phyloP scores from a whole-genome alignment of 2,797 vertebrate genomes.

The Pseudomugil gertrudae region DNA sequence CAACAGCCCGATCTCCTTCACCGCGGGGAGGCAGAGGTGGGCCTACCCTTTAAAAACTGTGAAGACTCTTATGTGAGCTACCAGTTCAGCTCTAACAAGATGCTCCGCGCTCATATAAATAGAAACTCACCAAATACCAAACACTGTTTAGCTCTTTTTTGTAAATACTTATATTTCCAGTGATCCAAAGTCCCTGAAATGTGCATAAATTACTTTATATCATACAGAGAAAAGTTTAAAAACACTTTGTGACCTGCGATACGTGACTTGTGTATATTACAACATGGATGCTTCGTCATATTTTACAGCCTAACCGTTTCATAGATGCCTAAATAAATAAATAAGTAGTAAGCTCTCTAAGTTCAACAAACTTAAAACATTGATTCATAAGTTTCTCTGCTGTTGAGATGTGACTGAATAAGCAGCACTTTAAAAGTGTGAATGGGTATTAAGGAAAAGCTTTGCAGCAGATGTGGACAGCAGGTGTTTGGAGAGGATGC shows the following conservation, averaged over 20 bases:
- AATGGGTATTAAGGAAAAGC: constrained; percentile 21
- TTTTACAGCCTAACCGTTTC: background rate
- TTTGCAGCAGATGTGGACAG: constrained; percentile 43
- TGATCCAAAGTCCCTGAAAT: background rate
- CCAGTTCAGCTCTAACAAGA: background rate
- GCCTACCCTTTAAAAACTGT: background rate
- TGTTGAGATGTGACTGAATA: background rate
- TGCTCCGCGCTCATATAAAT: background rate
- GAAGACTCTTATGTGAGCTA: background rate
- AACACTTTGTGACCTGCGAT: background rate
- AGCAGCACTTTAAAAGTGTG: constrained; percentile 13
- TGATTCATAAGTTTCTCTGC: constrained; percentile 6
- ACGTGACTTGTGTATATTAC: background rate
- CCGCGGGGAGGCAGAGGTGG: background rate
- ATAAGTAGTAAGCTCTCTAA: background rate
- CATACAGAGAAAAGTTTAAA: background rate
- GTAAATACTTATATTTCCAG: background rate
- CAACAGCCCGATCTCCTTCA: background rate
- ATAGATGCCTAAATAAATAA: background rate
- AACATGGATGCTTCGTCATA: background rate
- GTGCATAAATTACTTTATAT: background rate
- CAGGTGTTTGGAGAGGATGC: constrained; percentile 29
- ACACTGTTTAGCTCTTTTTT: background rate
- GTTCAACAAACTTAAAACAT: background rate
- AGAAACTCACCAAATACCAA: background rate